Evolutionary conservation across 1,140 invertebrate species (phyloP), one percentile per base, ranked within the genome.

Genomic region (Lasioglossum baleicum): DNA sequence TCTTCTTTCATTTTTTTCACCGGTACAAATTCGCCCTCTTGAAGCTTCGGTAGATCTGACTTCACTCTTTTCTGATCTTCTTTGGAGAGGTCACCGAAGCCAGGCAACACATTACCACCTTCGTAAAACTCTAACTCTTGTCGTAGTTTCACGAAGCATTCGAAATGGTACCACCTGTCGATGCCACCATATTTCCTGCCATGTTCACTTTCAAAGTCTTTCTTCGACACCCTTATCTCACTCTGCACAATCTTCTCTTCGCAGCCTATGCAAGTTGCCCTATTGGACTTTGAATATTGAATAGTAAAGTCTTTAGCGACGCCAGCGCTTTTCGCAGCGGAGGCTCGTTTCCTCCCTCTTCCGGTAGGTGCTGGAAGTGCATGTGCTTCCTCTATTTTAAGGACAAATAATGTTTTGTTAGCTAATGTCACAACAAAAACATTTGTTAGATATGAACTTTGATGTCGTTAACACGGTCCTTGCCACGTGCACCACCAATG

Each of bases 271-370:
- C 98, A 99, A 35, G 92, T 94, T 58, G 98, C 95, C 77, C 96
- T 94, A 74, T 95, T 95, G 8, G 97, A 98, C 91, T 98, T 99
- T 0, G 98, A 96, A 93, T 99, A 98, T 89, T 99, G 97, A 15
- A 98, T 94, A 53, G 88, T 92, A 89, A 96, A 99, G 91, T 98
- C 97, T 81, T 94, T 94, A 8, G 95, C 86, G 61, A 90, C 93
- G 13, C 87, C 86, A 51, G 82, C 81, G 35, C 85, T 72, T 10
- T 74, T 79, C 13, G 71, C 82, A 42, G 75, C 67, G n/a, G 22
- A 68, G 75, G 75, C 83, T 53, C 94, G 89, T 91, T 95, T 88
- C 87, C 94, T 91, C 44, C 93, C 92, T 89, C 93, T 94, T 53
- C 81, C 63, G 70, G 73, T 79, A 26, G 83, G 61, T 8, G 65